Evolutionary conservation across 2,797 vertebrate genomes (phyloP), one percentile per base, ranked within the genome.

Genomic region (Monodelphis domestica): DNA sequence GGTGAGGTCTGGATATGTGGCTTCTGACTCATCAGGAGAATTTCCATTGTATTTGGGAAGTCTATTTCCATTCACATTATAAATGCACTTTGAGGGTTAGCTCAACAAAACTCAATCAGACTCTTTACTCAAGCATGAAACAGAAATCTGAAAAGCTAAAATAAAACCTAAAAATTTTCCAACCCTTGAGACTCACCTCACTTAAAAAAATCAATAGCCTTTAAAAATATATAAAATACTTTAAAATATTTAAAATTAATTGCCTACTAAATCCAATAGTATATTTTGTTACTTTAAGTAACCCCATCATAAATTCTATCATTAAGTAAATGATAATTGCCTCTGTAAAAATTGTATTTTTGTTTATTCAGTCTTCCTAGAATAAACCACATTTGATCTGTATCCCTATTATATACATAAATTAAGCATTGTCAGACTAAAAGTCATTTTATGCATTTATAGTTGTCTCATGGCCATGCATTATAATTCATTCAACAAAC

Each of bases 321-420:
- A 5, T 93, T 88, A 91, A 93, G 29, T 88, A 89, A 93, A 45
- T 84, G 11, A 50, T 12, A 50, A 50, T 92, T 14, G 28, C 95
- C 94, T 94, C 57, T 88, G 55, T 52, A 0, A 56, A n/a, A 9
- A 91, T 78, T 93, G 45, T 93, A 87, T n/a, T 92, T 95, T 87
- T 97, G 87, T 89, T 87, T 55, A 4, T 55, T 88, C 52, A 15
- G 84, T 94, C 90, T 92, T 91, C 26, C 88, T 93, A 51, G 21
- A 91, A 89, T 93, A 96, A 45, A 92, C 94, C 51, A 59, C 92
- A 91, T 28, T 94, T 91, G 38, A 91, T 87, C 63, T 97, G 94
- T 93, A 94, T 91, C 94, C 88, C 91, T 91, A 95, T 14, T 29
- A 29, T n/a, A 96, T 95, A 90, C 87, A 51, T 51, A 89, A 95